Percentiles rank a stretch among this genome's conserved stretches.
Evolutionary conservation across 2,888 invertebrate species (phyloP).

Genomic region (Cacoxenus indagator): DNA sequence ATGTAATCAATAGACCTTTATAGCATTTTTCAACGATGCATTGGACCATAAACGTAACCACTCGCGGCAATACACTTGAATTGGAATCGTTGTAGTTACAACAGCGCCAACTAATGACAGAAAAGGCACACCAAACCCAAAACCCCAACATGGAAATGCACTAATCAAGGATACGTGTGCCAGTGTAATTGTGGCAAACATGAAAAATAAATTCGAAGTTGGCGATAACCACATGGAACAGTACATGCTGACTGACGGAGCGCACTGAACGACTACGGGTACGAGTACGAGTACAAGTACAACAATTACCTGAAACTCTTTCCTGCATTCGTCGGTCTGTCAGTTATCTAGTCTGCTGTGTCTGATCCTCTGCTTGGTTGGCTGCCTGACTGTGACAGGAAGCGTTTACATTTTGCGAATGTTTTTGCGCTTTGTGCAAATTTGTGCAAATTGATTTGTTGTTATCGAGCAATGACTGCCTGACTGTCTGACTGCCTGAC

Average conservation of each 20-base stretch:
- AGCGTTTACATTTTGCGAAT: slow-evolving; percentile 12
- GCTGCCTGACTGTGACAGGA: slow-evolving; percentile 8
- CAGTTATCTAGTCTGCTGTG: not conserved
- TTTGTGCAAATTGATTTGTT: slow-evolving; percentile 64
- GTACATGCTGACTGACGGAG: slow-evolving; percentile 24
- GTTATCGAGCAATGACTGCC: slow-evolving; percentile 42
- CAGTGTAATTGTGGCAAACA: slow-evolving; percentile 52
- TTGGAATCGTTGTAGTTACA: not conserved
- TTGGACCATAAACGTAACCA: slow-evolving; percentile 1
- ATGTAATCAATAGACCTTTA: slow-evolving; percentile 7
- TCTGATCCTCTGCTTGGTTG: not conserved
- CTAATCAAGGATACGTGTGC: not conserved
- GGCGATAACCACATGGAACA: slow-evolving; percentile 28
- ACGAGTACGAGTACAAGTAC: not conserved
- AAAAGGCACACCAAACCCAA: not conserved
- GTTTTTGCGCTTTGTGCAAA: slow-evolving; percentile 48
- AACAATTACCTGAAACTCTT: not conserved
- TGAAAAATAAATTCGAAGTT: slow-evolving; percentile 60
- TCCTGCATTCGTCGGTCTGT: not conserved
- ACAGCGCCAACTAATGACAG: not conserved
- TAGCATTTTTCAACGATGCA: not conserved
- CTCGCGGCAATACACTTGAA: not conserved
- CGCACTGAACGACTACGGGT: not conserved
- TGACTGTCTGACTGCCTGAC: slow-evolving; percentile 26
- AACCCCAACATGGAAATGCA: not conserved